Evolutionary conservation across 2,888 invertebrate genomes (phyloP), one percentile per base, ranked within the genome.

Genomic region (Nipponacmea schrenckii): DNA sequence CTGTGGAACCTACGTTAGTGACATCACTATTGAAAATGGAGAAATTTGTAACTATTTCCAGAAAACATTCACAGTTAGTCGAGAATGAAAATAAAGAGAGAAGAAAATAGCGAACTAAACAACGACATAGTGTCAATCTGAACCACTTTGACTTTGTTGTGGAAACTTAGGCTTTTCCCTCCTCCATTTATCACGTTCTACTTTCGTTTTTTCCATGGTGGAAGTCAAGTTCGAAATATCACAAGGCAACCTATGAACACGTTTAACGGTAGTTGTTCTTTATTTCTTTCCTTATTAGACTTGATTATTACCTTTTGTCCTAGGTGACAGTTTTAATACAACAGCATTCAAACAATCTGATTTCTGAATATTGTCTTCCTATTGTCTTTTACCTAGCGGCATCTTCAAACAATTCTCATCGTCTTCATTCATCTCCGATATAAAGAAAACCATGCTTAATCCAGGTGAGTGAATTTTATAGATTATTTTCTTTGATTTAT

Each of bases 221-320:
- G 56, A 56, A 56, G 56, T 56, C 20, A 56, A 56, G 56, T 56
- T 56, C 56, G 56, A 56, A 56, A 56, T 56, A 56, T 56, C 56
- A 56, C 56, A 56, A 20, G 20, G 24, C 14, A 24, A 24, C 24
- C 24, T 56, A 56, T 56, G 20, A 56, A 56, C 56, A 56, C 56
- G 56, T 56, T 24, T 56, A 24, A 20, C 20, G 20, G 56, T 56
- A 56, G 56, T 56, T 20, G 56, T 24, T 10, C 24, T 24, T 20
- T 24, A 24, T 56, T 20, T 56, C 56, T 56, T 56, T 56, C 56
- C 56, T 56, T 56, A 20, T 56, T 12, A 56, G 24, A 56, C 56
- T 24, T 56, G 39, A 56, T 56, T 56, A 56, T 24, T 56, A 56
- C 56, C 56, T 20, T 56, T 56, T 56, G 56, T 20, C 56, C 56